A percentile compares a stretch with the other conserved stretches of the same genome.
Conservation (phyloP, 2,797 vertebrate genomes). For the Sparus aurata region DNA sequence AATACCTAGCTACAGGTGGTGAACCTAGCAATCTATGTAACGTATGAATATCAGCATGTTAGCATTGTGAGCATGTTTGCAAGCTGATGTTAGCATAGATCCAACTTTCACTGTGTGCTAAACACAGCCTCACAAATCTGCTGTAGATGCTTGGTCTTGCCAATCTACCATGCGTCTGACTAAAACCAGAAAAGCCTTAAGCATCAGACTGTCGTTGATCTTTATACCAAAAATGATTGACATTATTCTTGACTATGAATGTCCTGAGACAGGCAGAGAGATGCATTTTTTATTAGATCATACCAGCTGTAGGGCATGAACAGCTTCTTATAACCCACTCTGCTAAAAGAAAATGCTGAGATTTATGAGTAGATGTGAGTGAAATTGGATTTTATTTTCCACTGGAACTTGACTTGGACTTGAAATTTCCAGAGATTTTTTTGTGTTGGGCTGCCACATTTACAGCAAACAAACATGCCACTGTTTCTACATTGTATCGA, state of each 20-base stretch:
- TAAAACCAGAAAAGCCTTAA: neutral
- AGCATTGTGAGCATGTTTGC: no score
- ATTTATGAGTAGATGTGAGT: neutral
- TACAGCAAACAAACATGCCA: constrained; percentile 35
- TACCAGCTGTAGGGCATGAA: neutral
- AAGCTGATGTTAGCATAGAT: neutral
- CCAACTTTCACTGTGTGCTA: neutral
- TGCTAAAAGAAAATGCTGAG: neutral
- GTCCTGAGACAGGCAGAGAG: neutral
- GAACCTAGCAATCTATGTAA: neutral
- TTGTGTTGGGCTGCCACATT: constrained; percentile 43
- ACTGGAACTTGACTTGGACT: constrained; percentile 38
- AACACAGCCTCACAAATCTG: neutral
- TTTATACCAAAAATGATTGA: neutral
- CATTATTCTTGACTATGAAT: neutral
- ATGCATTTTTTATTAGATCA: neutral
- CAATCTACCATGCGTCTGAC: neutral
- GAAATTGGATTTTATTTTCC: constrained; percentile 65
- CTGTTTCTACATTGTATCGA: constrained; percentile 39
- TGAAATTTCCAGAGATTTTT: constrained; percentile 59
- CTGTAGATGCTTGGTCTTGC: neutral
- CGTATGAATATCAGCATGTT: neutral
- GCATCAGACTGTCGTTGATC: neutral
- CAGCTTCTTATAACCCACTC: neutral
- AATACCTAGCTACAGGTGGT: neutral